Base-by-base conservation (phyloP, 23 tunicate species). In the Halocynthia aurantium region DNA sequence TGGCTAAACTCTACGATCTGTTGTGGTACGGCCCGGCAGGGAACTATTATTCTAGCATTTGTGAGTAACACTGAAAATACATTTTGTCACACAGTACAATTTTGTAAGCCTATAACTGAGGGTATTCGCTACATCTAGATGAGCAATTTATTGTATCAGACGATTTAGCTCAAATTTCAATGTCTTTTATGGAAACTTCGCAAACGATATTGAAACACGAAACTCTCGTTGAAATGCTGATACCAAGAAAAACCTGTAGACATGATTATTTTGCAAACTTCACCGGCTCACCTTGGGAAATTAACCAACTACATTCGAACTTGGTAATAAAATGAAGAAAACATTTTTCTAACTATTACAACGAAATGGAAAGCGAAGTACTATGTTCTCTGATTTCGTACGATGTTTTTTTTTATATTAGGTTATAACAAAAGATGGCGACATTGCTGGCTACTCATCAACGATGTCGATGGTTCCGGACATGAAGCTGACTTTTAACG, bases 281-380 rank as follows among this genome's bases (percentile, higher is more conserved):
- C 67, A 80, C 90, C 8, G 90, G 90, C 10, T 57, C 84, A 7
- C 90, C 90, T 7, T 85, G 90, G 90, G 90, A 85, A 69, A 85
- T 85, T 52, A 72, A 85, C 53, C 31, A 57, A 53, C 69, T 53
- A 51, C 79, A 85, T 12, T 67, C 80, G 5, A 60, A 85, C 65
- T 52, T 85, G 80, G 90, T 85, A 52, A 77, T 44, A 74, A n/a
- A 63, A 50, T 31, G 44, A 31, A 31, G 44, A 31, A 31, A 31
- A 31, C 44, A 31, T 31, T 31, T 31, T 31, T 31, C 44, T 31
- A 31, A 31, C 44, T 31, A 31, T 31, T 31, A 31, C 4, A 31
- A 31, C 44, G 44, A 4, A 31, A 31, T 4, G 44, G 44, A 31
- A 31, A 31, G 2, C 44, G 44, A 31, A 31, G 44, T 31, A 31